phyloP scores from a whole-genome alignment of 2,797 vertebrate species.

The Etheostoma nigrum region DNA sequence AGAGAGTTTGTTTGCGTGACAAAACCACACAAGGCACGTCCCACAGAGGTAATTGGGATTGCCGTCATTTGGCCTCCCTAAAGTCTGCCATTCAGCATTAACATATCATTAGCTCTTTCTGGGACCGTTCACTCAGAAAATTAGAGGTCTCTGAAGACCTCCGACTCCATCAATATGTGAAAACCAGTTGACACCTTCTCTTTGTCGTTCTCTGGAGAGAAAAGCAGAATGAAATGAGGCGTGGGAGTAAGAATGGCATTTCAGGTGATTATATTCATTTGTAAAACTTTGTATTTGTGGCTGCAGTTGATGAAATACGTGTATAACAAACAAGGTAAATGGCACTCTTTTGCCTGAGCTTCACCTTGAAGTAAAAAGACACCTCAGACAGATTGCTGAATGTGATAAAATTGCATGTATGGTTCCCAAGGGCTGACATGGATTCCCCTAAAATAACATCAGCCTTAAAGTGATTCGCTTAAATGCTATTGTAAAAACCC shows the following conservation, averaged over 20 bases:
- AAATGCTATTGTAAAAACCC: constrained; percentile 54
- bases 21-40: constrained; percentile 62
- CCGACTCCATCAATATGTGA: constrained; percentile 66
- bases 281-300: constrained; percentile 43
- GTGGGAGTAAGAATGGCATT: constrained; percentile 34
- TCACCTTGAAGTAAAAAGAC: constrained; percentile 62
- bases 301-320: constrained; percentile 1
- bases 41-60: constrained; percentile 76
- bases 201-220: constrained; percentile 46
- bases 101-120: constrained; percentile 84
- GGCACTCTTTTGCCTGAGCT: constrained; percentile 45
- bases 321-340: constrained; percentile 8
- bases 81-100: constrained; percentile 80
- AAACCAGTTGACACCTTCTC: constrained; percentile 69
- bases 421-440: constrained; percentile 56
- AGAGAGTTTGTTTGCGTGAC: constrained; percentile 79
- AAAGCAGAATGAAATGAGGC: constrained; percentile 33
- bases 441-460: constrained; percentile 59
- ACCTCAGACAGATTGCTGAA: constrained; percentile 61
- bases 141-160: constrained; percentile 77
- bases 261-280: constrained; percentile 54
- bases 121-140: constrained; percentile 83
- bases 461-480: constrained; percentile 60
- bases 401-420: constrained; percentile 59
- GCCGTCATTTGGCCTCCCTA: constrained; percentile 79